Evolutionary conservation across 2,797 vertebrate genomes (phyloP).

Genomic region (Anabacerthia variegaticeps): DNA sequence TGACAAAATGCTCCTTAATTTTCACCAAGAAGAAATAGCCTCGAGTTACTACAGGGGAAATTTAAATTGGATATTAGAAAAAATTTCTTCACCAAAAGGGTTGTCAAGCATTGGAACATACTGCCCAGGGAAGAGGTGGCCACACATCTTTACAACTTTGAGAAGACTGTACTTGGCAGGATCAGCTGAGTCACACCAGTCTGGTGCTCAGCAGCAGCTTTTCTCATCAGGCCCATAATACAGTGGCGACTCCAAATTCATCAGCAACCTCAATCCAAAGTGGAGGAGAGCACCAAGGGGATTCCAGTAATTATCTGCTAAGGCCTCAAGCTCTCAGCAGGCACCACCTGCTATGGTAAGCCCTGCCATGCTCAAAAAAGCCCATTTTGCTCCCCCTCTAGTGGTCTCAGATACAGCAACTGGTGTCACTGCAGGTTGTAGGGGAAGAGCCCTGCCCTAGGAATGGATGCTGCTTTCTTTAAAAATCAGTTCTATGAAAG

Average conservation of each 20-base stretch:
- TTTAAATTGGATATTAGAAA: not conserved
- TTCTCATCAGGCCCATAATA: not conserved
- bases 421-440: not conserved
- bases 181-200: not conserved
- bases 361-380: not conserved
- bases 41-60: not conserved
- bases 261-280: not conserved
- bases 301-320: not conserved
- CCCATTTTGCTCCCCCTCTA: not conserved
- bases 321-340: not conserved
- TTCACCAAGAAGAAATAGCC: not conserved
- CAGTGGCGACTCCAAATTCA: not conserved
- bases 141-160: not conserved
- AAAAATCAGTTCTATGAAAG: not conserved
- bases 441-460: not conserved
- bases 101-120: not conserved
- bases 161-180: not conserved
- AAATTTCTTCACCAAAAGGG: not conserved
- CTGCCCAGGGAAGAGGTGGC: not conserved
- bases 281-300: not conserved
- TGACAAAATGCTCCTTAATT: not conserved
- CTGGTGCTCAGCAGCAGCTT: not conserved
- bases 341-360: not conserved
- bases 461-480: not conserved
- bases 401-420: not conserved